Evolutionary conservation across 2,888 invertebrate species (phyloP).

Genomic region (Reticulitermes lucifugus): DNA sequence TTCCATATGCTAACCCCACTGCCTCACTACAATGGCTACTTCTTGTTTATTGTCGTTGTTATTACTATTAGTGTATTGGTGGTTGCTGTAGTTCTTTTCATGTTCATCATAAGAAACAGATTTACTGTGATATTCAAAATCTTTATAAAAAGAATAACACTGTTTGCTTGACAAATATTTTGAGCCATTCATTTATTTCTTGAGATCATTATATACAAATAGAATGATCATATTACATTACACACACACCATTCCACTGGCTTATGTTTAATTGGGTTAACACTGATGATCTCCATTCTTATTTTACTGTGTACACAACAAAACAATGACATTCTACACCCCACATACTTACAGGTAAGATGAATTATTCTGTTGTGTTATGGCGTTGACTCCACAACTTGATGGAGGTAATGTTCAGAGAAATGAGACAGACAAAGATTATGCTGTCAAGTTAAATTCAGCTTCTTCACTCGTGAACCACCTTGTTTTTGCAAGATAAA

Average conservation of each 20-base stretch:
- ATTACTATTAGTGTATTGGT: no score
- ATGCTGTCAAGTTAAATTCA: conserved; percentile 11
- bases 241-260: conserved; percentile 24
- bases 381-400: neutral
- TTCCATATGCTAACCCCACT: no score
- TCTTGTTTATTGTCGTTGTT: no score
- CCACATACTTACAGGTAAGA: neutral
- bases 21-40: no score
- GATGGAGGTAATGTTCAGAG: neutral
- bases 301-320: conserved; percentile 7
- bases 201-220: conserved; percentile 29
- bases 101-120: no score
- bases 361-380: conserved; percentile 3
- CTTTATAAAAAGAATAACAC: neutral
- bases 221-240: conserved; percentile 10
- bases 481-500: neutral
- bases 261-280: conserved; percentile 13
- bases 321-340: conserved; percentile 3
- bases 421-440: conserved; percentile 3
- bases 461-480: neutral
- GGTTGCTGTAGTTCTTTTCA: no score
- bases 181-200: conserved; percentile 30
- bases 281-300: neutral
- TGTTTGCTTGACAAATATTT: neutral
- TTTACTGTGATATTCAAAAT: no score